Conservation (phyloP, 2,797 vertebrate species). For the Tenualosa ilisha region DNA sequence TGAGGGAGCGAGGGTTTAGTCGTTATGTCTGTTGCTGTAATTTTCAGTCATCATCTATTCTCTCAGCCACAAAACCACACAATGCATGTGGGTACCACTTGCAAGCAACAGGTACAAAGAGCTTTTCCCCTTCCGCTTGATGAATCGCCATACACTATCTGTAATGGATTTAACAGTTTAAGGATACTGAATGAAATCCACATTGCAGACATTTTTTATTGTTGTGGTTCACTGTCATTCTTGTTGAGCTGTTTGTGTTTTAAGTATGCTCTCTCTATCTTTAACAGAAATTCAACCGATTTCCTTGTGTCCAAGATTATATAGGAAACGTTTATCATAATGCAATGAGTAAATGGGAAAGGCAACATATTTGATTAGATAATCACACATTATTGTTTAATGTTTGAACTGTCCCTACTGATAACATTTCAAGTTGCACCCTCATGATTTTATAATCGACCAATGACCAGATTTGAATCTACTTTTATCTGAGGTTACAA, state of each 20-base stretch:
- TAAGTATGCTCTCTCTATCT: background rate
- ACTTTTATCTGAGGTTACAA: background rate
- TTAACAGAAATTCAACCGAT: background rate
- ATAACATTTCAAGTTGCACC: background rate
- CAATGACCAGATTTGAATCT: background rate
- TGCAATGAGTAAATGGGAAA: background rate
- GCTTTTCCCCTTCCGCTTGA: constrained; percentile 42
- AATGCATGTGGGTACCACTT: constrained; percentile 57
- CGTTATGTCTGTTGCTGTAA: constrained; percentile 50
- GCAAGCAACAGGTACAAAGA: constrained; percentile 76
- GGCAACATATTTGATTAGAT: background rate
- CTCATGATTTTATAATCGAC: constrained; percentile 5
- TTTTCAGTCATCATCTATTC: constrained; percentile 49
- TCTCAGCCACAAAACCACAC: constrained; percentile 51
- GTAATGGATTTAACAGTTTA: background rate
- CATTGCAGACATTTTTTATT: background rate
- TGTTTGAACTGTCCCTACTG: background rate
- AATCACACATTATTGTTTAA: background rate
- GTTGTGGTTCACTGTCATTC: background rate
- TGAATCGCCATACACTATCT: background rate
- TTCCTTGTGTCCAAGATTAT: background rate
- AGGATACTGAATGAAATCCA: background rate
- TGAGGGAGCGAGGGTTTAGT: constrained; percentile 28
- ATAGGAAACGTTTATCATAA: background rate
- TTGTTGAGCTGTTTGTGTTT: background rate